Conservation (phyloP, 2,113 vertebrate species). For the Chamaetylas fuelleborni region DNA sequence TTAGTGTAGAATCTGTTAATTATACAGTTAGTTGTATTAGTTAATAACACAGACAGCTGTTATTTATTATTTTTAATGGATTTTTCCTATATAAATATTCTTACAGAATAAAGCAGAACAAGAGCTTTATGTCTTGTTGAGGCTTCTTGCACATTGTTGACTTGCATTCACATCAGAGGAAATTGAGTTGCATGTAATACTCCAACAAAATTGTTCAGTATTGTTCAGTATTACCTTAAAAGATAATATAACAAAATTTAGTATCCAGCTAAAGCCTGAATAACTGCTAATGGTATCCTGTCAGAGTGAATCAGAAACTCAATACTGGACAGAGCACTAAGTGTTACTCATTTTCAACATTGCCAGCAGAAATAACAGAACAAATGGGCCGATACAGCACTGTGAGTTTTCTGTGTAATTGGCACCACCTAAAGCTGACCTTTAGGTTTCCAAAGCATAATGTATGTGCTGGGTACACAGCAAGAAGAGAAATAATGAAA, state of each 20-base stretch:
- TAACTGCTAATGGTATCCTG: constrained; percentile 34
- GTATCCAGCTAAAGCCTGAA: background rate
- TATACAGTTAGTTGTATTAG: background rate
- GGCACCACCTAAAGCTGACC: constrained; percentile 47
- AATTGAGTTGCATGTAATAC: background rate
- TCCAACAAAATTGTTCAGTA: background rate
- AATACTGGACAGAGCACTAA: constrained; percentile 8
- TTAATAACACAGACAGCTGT: background rate
- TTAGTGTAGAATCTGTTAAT: background rate
- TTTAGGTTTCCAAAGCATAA: constrained; percentile 23
- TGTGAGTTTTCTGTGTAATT: constrained; percentile 32
- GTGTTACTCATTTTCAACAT: constrained; percentile 30
- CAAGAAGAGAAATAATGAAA: constrained; percentile 34
- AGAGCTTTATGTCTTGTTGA: background rate
- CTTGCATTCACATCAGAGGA: background rate
- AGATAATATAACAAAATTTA: constrained; percentile 4
- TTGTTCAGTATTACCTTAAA: constrained; percentile 19
- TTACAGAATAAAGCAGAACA: background rate
- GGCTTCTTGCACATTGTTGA: background rate
- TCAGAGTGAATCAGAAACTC: constrained; percentile 43
- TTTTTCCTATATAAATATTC: background rate
- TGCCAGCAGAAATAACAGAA: constrained; percentile 45
- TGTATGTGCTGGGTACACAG: background rate
- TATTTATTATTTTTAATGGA: background rate
- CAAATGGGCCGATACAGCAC: constrained; percentile 3